A percentile compares a stretch with the other conserved stretches of the same genome.
Conservation (phyloP, 1,140 invertebrate species). For the Aphidius gifuensis region DNA sequence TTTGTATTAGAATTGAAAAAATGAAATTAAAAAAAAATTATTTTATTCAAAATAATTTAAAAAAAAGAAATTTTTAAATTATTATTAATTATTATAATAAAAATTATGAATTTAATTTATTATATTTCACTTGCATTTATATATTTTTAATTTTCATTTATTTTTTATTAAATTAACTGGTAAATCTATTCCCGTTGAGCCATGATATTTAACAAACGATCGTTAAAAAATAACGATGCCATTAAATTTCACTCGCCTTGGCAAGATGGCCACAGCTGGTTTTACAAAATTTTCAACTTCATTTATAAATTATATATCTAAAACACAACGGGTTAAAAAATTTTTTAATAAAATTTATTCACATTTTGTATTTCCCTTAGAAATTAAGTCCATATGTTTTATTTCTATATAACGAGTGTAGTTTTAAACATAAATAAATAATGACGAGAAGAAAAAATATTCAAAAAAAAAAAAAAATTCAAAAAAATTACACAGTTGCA, state of each 20-base stretch:
- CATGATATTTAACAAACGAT: constrained; percentile 37
- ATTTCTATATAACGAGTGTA: too few species aligned
- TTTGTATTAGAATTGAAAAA: too few species aligned
- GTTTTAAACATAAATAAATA: too few species aligned
- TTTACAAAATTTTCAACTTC: constrained; percentile 6
- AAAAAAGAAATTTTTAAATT: too few species aligned
- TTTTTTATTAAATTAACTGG: constrained; percentile 20
- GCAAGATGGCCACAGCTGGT: constrained; percentile 47
- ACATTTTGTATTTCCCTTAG: too few species aligned
- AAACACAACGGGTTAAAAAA: too few species aligned
- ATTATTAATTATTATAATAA: too few species aligned
- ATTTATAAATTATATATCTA: too few species aligned
- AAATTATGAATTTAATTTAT: constrained; percentile 4
- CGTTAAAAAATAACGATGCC: constrained; percentile 44
- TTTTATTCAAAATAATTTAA: too few species aligned
- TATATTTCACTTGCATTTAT: constrained; percentile 9
- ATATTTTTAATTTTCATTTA: constrained; percentile 4
- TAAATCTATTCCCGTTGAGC: constrained; percentile 40
- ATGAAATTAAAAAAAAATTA: too few species aligned
- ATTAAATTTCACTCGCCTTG: constrained; percentile 32
- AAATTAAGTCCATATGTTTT: too few species aligned
- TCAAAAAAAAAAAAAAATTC: constrained; percentile 1
- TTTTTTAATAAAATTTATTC: too few species aligned
- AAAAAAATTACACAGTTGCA: background rate
- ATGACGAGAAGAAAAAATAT: background rate